phyloP scores from a whole-genome alignment of 2,113 vertebrate species.

The Gulo gulo region DNA sequence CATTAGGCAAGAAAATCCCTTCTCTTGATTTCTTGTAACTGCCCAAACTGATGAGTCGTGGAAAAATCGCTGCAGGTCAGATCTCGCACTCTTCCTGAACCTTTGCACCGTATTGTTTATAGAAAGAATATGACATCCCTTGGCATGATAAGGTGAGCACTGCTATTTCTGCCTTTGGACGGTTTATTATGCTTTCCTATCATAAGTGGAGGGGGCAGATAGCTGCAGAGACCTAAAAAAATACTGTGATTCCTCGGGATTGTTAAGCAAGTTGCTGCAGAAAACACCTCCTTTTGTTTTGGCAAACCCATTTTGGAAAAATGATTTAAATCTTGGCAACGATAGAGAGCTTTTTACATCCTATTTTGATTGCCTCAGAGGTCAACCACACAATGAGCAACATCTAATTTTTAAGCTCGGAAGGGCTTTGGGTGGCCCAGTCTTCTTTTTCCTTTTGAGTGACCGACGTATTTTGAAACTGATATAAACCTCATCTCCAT shows the following conservation, averaged over 20 bases:
- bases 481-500: background rate
- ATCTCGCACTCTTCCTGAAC: slow-evolving; percentile 55
- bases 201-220: background rate
- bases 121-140: background rate
- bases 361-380: slow-evolving; percentile 54
- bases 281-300: background rate
- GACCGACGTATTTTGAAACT: background rate
- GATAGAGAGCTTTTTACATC: slow-evolving; percentile 45
- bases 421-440: background rate
- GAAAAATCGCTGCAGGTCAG: slow-evolving; percentile 51
- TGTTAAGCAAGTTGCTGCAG: background rate
- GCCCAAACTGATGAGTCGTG: slow-evolving; percentile 70
- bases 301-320: slow-evolving; percentile 28
- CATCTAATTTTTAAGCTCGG: slow-evolving; percentile 14
- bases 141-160: slow-evolving; percentile 20
- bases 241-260: background rate
- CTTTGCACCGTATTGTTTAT: slow-evolving; percentile 64
- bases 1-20: slow-evolving; percentile 72
- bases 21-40: slow-evolving; percentile 66
- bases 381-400: background rate
- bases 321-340: slow-evolving; percentile 12
- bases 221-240: background rate
- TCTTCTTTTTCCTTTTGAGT: slow-evolving; percentile 10
- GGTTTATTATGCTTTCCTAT: background rate
- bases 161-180: slow-evolving; percentile 72